Conservation (phyloP, 2,888 invertebrate species). For the Parnassius orleans region DNA sequence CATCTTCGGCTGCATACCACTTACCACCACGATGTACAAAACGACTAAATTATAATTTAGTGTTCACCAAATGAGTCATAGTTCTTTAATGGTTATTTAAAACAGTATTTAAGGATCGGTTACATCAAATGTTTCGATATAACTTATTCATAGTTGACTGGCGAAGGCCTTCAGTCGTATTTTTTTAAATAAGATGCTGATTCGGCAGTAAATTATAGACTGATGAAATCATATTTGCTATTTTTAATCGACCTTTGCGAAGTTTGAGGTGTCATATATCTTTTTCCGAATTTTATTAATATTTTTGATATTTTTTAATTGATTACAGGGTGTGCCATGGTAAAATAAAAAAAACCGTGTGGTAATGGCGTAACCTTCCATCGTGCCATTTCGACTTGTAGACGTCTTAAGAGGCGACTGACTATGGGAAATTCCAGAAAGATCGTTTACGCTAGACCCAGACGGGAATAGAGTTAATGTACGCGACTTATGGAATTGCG, state of each 20-base stretch:
- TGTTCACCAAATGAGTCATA: too few species aligned
- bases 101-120: neutral
- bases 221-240: constrained; percentile 23
- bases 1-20: too few species aligned
- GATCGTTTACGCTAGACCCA: too few species aligned
- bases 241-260: constrained; percentile 5
- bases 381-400: neutral
- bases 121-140: neutral
- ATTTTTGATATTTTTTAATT: constrained; percentile 4
- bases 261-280: constrained; percentile 14
- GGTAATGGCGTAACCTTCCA: neutral
- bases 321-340: neutral
- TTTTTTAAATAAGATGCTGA: neutral
- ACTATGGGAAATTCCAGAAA: too few species aligned
- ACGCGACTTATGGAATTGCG: too few species aligned
- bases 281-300: constrained; percentile 9
- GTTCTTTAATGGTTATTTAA: too few species aligned
- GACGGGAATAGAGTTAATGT: too few species aligned
- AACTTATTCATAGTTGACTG: constrained; percentile 7
- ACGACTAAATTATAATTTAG: too few species aligned
- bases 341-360: neutral
- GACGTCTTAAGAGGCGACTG: too few species aligned
- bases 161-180: neutral
- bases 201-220: constrained; percentile 1
- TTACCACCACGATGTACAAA: too few species aligned